Base-by-base conservation (phyloP, 2,113 vertebrate genomes). In the Festucalex cinctus region DNA sequence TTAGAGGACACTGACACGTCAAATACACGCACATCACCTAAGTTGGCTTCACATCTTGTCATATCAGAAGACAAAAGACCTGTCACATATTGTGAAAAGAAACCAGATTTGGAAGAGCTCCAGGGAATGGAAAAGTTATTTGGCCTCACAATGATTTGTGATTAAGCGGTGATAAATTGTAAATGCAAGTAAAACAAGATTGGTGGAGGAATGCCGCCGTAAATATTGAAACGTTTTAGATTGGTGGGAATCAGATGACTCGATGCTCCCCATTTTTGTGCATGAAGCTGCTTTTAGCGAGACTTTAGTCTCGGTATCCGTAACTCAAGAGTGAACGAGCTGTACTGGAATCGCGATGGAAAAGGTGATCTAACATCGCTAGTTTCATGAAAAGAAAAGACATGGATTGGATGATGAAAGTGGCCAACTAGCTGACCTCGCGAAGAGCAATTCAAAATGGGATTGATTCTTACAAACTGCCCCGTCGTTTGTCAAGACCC, bases 1-100 rank as follows among this genome's bases (percentile, higher is more conserved):
- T 35, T 6, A 19, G 26, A 57, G 9, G 9, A 53, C 13, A 51
- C 72, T 74, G 65, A 83, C 54, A 57, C 28, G 53, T 2, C 53
- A 54, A 54, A 54, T 56, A 6, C 13, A 57, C 28, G 26, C 5
- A 53, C 22, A 22, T 1, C 39, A 9, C 3, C 10, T 53, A 7
- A 22, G 7, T 53, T 53, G 10, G 51, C 51, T 53, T 53, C n/a
- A 53, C 28, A 57, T 4, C 24, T 16, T 57, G 14, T 57, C 14
- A 16, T 57, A 16, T 57, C 13, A 7, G 6, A 28, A 17, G 54
- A 32, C 9, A n/a, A 60, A 20, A 3, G 53, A 7, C 19, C 17
- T 5, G 17, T 20, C 17, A 14, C n/a, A 26, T 16, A 24, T 44
- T 28, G 7, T 63, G 14, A 43, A 62, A 62, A 62, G 14, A 26